Conservation (phyloP, 1,140 invertebrate species). For the Hyphantria cunea region DNA sequence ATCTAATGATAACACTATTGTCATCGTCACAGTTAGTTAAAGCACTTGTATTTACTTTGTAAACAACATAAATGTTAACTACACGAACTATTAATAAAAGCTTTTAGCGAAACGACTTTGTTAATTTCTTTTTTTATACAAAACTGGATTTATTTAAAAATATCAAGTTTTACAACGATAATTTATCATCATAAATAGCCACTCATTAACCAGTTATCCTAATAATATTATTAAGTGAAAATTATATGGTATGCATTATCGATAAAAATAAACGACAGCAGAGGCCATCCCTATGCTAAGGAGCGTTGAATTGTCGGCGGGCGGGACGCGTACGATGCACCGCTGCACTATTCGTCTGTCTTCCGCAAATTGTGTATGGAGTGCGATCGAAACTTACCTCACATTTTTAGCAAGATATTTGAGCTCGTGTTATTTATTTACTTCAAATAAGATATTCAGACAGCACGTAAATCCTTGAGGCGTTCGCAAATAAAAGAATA, state of each 20-base stretch:
- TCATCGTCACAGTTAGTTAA: too few species aligned
- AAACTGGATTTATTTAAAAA: too few species aligned
- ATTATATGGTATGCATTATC: neutral
- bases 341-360: constrained; percentile 26
- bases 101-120: neutral
- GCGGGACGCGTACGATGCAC: constrained; percentile 34
- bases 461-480: constrained; percentile 12
- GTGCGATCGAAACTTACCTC: neutral
- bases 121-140: neutral
- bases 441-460: neutral
- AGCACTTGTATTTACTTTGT: neutral
- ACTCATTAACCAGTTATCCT: too few species aligned
- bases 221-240: too few species aligned
- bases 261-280: neutral
- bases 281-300: constrained; percentile 7
- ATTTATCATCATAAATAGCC: too few species aligned
- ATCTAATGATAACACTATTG: too few species aligned
- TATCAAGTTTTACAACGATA: too few species aligned
- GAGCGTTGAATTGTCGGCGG: constrained; percentile 1
- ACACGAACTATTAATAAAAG: neutral
- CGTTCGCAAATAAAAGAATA: constrained; percentile 33
- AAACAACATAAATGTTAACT: neutral
- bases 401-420: neutral
- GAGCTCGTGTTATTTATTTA: too few species aligned
- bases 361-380: constrained; percentile 39